phyloP scores from a whole-genome alignment of 2,888 invertebrate genomes.

The Drosophila leonis region DNA sequence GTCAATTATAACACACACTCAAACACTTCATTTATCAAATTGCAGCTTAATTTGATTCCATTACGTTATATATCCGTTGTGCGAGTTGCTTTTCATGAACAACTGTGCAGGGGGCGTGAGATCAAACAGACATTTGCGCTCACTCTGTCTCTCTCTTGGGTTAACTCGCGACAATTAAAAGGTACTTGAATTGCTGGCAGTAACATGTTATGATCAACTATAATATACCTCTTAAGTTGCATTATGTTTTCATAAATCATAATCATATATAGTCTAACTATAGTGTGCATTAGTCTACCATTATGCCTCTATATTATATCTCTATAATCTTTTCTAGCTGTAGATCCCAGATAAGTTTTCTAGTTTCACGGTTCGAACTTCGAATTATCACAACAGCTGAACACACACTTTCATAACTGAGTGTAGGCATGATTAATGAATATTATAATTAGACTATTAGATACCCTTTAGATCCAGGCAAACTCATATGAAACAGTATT shows the following conservation, averaged over 20 bases:
- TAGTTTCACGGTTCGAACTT: neutral
- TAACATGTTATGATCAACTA: neutral
- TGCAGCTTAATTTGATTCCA: conserved; percentile 44
- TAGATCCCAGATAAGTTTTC: neutral
- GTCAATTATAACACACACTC: conserved; percentile 35
- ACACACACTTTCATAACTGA: no score
- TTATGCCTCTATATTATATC: neutral
- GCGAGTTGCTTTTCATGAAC: neutral
- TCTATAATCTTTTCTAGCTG: neutral
- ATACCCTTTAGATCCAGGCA: neutral
- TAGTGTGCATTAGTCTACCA: neutral
- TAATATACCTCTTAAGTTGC: neutral
- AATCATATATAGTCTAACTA: neutral
- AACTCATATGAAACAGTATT: neutral
- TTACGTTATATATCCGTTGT: conserved; percentile 44
- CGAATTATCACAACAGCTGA: no score
- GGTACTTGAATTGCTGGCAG: neutral
- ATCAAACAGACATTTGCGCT: conserved; percentile 3
- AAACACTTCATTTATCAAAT: conserved; percentile 43
- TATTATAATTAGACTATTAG: no score
- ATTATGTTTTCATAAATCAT: neutral
- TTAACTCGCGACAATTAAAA: conserved; percentile 15
- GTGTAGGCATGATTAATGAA: neutral
- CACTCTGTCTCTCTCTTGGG: conserved; percentile 9
- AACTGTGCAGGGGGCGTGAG: neutral